phyloP scores from a whole-genome alignment of 2,113 vertebrate species.

The Otis tarda region DNA sequence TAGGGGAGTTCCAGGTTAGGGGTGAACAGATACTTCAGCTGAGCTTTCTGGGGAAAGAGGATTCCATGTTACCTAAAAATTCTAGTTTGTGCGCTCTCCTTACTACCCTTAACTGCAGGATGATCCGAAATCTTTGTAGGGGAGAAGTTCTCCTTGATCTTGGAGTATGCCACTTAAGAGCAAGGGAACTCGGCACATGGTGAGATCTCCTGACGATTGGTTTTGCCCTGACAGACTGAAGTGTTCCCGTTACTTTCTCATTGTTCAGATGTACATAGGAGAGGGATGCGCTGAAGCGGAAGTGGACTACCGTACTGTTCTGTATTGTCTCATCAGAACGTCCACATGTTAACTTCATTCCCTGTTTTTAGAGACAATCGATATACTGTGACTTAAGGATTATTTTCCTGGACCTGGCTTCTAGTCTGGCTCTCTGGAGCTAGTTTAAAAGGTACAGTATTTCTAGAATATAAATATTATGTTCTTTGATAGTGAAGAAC shows the following conservation, averaged over 20 bases:
- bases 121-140: neutral
- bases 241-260: constrained; percentile 19
- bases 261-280: neutral
- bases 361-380: constrained; percentile 66
- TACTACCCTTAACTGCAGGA: neutral
- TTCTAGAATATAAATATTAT: constrained; percentile 36
- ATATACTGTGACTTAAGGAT: constrained; percentile 65
- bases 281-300: neutral
- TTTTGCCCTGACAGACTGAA: constrained; percentile 1
- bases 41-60: neutral
- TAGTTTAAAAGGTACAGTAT: constrained; percentile 57
- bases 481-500: constrained; percentile 50
- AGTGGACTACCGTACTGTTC: constrained; percentile 24
- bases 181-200: neutral
- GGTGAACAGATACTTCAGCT: neutral
- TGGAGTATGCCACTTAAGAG: neutral
- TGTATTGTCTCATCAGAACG: constrained; percentile 36
- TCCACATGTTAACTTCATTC: constrained; percentile 49
- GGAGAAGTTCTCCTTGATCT: neutral
- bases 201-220: neutral
- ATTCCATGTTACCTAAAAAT: neutral
- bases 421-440: constrained; percentile 49
- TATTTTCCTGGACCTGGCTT: constrained; percentile 51
- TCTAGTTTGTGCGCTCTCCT: neutral
- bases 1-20: neutral